Evolutionary conservation across 2,888 invertebrate species (phyloP).

Genomic region (Venusia cambrica): DNA sequence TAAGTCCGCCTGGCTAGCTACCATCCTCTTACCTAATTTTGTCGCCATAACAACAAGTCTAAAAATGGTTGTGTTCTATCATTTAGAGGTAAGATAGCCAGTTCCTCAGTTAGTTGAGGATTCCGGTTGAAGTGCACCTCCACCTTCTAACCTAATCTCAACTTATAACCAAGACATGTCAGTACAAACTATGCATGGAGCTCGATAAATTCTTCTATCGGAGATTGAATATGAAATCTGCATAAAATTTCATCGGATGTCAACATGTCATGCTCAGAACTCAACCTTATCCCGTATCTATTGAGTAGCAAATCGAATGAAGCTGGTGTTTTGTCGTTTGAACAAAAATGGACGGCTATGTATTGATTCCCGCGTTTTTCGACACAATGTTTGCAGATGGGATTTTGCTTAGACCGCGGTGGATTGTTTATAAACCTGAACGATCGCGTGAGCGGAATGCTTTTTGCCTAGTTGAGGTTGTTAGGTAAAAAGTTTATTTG

Average conservation of each 20-base stretch:
- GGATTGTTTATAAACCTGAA: constrained; percentile 2
- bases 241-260: constrained; percentile 41
- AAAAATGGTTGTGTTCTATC: too few relatives aligned
- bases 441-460: too few relatives aligned
- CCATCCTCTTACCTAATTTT: too few relatives aligned
- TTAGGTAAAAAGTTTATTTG: too few relatives aligned
- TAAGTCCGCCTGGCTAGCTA: too few relatives aligned
- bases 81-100: too few relatives aligned
- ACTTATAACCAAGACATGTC: too few relatives aligned
- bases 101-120: too few relatives aligned
- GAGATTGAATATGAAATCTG: constrained; percentile 62
- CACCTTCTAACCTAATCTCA: too few relatives aligned
- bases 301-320: constrained; percentile 5
- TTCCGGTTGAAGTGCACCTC: too few relatives aligned
- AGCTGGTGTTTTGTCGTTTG: background rate
- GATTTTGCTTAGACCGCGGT: constrained; percentile 15
- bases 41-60: too few relatives aligned
- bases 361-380: constrained; percentile 14
- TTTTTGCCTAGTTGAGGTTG: too few relatives aligned
- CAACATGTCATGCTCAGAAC: background rate
- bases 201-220: constrained; percentile 52
- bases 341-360: constrained; percentile 2
- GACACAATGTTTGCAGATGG: constrained; percentile 14
- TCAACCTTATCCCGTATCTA: background rate
- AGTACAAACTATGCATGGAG: constrained; percentile 21